These are phyloP conservation scores for Sebastes trivittatus DNA, from an alignment of 2,797 vertebrate genomes.

Conservation along the genomic window DNA sequence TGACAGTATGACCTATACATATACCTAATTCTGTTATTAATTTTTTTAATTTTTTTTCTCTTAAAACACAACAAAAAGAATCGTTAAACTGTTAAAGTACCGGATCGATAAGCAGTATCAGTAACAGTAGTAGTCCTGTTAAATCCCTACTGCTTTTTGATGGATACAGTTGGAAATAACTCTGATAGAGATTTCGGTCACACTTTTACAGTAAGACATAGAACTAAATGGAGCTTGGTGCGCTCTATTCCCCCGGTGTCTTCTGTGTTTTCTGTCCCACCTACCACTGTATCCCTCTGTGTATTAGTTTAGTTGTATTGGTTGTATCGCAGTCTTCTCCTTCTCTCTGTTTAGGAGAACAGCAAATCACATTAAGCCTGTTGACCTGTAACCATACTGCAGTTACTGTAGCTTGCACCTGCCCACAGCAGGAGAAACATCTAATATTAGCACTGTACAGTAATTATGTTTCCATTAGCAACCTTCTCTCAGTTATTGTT, in stretches of 20 bases:
- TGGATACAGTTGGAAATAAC: background rate
- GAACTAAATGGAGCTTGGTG: background rate
- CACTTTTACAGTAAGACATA: background rate
- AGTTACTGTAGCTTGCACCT: background rate
- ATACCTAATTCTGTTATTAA: too few relatives aligned
- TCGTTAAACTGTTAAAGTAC: too few relatives aligned
- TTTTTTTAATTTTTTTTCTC: too few relatives aligned
- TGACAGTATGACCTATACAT: too few relatives aligned
- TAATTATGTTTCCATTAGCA: background rate
- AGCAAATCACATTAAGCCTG: conserved; percentile 4
- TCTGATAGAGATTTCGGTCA: background rate
- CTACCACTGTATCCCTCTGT: background rate
- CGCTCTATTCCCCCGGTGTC: background rate
- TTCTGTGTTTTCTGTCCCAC: background rate
- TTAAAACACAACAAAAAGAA: too few relatives aligned
- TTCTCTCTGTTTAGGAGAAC: background rate
- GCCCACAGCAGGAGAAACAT: background rate
- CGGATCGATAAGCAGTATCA: too few relatives aligned
- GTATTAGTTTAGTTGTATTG: background rate
- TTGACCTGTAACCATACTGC: background rate
- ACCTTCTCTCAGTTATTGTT: background rate
- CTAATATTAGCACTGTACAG: background rate
- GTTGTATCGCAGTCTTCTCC: too few relatives aligned
- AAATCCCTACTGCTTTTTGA: background rate
- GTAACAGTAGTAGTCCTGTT: too few relatives aligned